A percentile compares a stretch with the other conserved stretches of the same genome.
Evolutionary conservation across 1,140 invertebrate species (phyloP).

Genomic region (Bacillus rossius): DNA sequence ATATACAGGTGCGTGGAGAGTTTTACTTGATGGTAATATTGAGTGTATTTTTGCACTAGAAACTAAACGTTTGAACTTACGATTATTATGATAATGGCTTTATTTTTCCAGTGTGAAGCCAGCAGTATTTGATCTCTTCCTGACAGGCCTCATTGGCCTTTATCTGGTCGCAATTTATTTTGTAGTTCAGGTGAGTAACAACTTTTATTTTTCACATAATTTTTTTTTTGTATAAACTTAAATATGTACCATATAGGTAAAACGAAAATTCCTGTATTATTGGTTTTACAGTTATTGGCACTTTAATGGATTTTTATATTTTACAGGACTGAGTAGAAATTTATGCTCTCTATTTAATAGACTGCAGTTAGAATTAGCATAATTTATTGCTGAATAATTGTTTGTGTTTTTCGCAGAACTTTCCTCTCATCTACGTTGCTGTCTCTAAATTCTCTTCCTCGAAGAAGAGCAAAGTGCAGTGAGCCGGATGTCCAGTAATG

Average conservation of each 20-base stretch:
- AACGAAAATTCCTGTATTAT: not conserved
- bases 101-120: slow-evolving; percentile 82
- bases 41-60: too few relatives aligned
- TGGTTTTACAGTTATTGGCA: not conserved
- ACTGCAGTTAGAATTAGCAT: too few relatives aligned
- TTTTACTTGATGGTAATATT: too few relatives aligned
- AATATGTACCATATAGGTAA: too few relatives aligned
- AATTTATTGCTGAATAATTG: too few relatives aligned
- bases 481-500: too few relatives aligned
- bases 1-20: slow-evolving; percentile 71
- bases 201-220: too few relatives aligned
- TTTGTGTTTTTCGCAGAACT: not conserved
- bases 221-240: too few relatives aligned
- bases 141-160: slow-evolving; percentile 75
- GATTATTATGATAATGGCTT: too few relatives aligned
- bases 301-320: not conserved
- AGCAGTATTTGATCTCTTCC: slow-evolving; percentile 93
- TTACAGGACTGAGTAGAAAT: not conserved
- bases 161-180: slow-evolving; percentile 83
- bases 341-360: too few relatives aligned
- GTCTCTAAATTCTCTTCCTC: not conserved
- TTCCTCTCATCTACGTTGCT: not conserved
- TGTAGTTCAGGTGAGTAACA: slow-evolving; percentile 56
- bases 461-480: not conserved
- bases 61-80: too few relatives aligned